A percentile compares a stretch with the other conserved stretches of the same genome.
phyloP scores from a whole-genome alignment of 2,797 vertebrate species.

The Chiloscyllium punctatum region DNA sequence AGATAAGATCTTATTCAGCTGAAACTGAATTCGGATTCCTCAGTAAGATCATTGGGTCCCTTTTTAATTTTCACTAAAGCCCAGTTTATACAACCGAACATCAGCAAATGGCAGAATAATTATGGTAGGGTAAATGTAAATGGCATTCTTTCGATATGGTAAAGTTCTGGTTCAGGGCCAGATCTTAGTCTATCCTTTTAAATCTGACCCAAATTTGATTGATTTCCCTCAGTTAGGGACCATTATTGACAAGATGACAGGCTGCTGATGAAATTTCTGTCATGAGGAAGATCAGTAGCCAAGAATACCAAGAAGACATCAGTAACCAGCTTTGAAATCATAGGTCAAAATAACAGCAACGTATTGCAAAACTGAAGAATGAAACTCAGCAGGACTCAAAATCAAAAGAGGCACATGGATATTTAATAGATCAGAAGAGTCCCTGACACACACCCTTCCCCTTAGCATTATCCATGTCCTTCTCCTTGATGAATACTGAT shows the following conservation, averaged over 20 bases:
- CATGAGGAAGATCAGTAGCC: not conserved
- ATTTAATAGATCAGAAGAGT: not conserved
- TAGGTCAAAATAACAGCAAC: no score
- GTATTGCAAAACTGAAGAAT: no score
- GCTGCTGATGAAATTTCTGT: not conserved
- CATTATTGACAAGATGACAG: not conserved
- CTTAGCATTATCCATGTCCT: no score
- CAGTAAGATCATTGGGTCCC: not conserved
- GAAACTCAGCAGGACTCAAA: no score
- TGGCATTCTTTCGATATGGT: not conserved
- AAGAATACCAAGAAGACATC: no score
- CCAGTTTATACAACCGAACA: not conserved
- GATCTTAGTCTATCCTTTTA: not conserved
- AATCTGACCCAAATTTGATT: not conserved
- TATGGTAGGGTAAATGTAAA: not conserved
- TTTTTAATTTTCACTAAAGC: not conserved
- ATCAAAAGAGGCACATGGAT: not conserved
- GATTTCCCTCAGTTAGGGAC: not conserved
- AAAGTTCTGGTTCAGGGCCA: not conserved
- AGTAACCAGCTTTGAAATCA: no score
- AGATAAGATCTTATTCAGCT: not conserved
- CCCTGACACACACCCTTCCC: no score
- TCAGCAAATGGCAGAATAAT: not conserved
- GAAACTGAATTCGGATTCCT: not conserved
- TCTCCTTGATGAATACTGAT: no score